phyloP scores from a whole-genome alignment of 2,113 vertebrate species.

The Callochromis pleurospilus region DNA sequence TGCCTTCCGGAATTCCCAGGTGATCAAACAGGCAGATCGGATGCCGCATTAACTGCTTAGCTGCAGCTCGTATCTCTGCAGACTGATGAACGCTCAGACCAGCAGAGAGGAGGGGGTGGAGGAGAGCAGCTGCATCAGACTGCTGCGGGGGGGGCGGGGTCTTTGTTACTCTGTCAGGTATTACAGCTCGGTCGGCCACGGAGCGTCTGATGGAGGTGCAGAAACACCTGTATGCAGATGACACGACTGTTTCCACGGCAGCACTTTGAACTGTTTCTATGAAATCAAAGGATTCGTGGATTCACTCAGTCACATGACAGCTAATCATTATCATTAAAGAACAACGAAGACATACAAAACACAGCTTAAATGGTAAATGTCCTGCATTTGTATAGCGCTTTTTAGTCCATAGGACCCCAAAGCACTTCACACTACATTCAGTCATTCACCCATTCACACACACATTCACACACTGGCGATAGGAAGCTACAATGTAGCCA shows the following conservation, averaged over 20 bases:
- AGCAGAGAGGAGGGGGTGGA: neutral
- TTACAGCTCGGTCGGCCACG: neutral
- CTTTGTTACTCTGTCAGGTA: too few relatives aligned
- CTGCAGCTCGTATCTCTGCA: neutral
- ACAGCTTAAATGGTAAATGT: fast-evolving
- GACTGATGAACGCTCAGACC: conserved; percentile 7
- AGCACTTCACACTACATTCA: too few relatives aligned
- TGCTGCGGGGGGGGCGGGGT: neutral
- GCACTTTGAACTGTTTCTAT: neutral
- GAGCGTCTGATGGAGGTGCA: neutral
- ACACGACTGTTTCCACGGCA: neutral
- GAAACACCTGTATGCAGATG: neutral
- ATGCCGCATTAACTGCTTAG: neutral
- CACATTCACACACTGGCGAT: too few relatives aligned
- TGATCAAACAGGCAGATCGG: conserved; percentile 20
- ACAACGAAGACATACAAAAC: neutral
- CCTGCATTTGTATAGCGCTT: too few relatives aligned
- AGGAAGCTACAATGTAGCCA: too few relatives aligned
- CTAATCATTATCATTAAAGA: neutral
- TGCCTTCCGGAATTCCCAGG: neutral
- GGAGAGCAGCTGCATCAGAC: neutral
- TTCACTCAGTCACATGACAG: neutral
- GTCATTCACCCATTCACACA: too few relatives aligned
- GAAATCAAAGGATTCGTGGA: neutral
- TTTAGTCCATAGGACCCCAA: too few relatives aligned